Evolutionary conservation across 2,888 invertebrate genomes (phyloP).

Genomic region (Thyatira batis): DNA sequence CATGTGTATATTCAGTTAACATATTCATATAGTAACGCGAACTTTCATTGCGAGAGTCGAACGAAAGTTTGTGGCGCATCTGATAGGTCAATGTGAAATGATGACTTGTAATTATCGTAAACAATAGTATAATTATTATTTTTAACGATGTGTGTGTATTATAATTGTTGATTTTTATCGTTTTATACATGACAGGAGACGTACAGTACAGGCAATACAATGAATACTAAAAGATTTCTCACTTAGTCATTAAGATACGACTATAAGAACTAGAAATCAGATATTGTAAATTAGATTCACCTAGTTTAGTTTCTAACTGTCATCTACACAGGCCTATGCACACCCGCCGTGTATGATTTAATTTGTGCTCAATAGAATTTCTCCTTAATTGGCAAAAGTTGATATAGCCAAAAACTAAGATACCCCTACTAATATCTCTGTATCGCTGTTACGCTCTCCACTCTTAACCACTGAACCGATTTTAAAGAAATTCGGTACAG

Average conservation of each 20-base stretch:
- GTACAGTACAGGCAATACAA: not conserved
- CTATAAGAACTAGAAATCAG: not conserved
- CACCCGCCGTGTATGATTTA: no score
- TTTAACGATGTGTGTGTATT: not conserved
- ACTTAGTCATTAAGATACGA: not conserved
- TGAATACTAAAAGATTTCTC: not conserved
- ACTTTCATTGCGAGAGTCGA: slow-evolving; percentile 52
- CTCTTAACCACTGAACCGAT: no score
- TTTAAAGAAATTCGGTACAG: no score
- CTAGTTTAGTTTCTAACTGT: not conserved
- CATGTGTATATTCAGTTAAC: slow-evolving; percentile 45
- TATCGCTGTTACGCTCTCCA: no score
- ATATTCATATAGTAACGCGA: slow-evolving; percentile 52
- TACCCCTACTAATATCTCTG: no score
- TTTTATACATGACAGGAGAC: not conserved
- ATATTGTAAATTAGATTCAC: not conserved
- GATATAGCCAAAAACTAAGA: no score
- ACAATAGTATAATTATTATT: not conserved
- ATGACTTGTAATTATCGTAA: slow-evolving; percentile 8
- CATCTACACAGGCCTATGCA: not conserved
- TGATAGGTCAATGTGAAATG: slow-evolving; percentile 30
- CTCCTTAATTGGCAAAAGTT: no score
- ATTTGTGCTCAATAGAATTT: no score
- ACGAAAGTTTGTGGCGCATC: slow-evolving; percentile 49
- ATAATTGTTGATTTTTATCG: not conserved